Evolutionary conservation across 2,888 invertebrate species (phyloP).

Genomic region (Balanococcus diminutus): DNA sequence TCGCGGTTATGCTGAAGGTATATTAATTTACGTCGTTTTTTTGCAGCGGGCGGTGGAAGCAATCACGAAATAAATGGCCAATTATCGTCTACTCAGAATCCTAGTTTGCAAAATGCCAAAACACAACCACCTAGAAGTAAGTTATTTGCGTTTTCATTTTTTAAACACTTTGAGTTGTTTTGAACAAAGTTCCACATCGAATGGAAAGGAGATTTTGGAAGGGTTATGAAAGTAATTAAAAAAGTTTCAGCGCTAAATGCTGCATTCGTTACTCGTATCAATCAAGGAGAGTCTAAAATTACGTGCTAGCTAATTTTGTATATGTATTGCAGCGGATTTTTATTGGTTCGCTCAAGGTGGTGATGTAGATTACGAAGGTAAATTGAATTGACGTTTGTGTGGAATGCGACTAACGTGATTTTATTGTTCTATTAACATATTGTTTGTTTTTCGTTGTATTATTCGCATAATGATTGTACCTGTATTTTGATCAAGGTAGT

Average conservation of each 20-base stretch:
- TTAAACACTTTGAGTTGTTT: background rate
- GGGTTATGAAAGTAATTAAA: background rate
- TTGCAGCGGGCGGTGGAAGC: constrained; percentile 48
- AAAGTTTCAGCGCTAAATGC: background rate
- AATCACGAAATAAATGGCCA: constrained; percentile 48
- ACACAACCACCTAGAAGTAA: constrained; percentile 44
- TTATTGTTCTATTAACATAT: background rate
- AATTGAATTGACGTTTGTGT: constrained; percentile 6
- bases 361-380: constrained; percentile 43
- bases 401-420: constrained; percentile 7
- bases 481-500: background rate
- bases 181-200: background rate
- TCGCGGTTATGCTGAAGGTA: background rate
- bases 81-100: constrained; percentile 36
- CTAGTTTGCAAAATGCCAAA: constrained; percentile 44
- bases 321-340: constrained; percentile 56
- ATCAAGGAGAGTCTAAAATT: background rate
- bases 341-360: constrained; percentile 58
- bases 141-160: background rate
- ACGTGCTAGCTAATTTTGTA: constrained; percentile 35
- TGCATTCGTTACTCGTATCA: too few relatives aligned
- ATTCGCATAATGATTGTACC: background rate
- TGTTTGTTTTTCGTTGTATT: background rate
- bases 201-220: background rate
- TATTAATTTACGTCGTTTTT: constrained; percentile 17